A percentile compares a stretch with the other conserved stretches of the same genome.
Conservation (phyloP, 2,888 invertebrate genomes). For the Nowickia ferox region DNA sequence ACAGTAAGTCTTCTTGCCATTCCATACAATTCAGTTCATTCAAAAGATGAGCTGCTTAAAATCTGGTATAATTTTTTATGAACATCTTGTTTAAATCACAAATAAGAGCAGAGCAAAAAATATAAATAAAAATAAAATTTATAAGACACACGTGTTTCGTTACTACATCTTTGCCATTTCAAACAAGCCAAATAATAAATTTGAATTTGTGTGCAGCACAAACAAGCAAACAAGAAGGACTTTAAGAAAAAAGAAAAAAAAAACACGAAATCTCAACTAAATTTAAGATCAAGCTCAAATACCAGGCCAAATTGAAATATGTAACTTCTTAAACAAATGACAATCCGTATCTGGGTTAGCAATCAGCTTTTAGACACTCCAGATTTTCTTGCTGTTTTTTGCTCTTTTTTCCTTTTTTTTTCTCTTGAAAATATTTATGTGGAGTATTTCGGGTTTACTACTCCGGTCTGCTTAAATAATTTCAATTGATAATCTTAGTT, state of each 20-base stretch:
- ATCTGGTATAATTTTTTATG: constrained; percentile 52
- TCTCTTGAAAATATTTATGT: constrained; percentile 31
- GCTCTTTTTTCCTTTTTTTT: not conserved
- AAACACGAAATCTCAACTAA: constrained; percentile 42
- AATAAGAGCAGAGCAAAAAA: constrained; percentile 13
- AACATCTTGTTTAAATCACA: constrained; percentile 65
- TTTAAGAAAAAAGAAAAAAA: not conserved
- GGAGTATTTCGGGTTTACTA: not conserved
- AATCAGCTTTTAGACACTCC: constrained; percentile 72
- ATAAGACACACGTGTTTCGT: constrained; percentile 68
- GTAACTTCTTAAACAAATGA: constrained; percentile 71
- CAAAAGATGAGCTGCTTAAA: constrained; percentile 59
- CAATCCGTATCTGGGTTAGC: constrained; percentile 71
- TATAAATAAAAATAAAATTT: constrained; percentile 42
- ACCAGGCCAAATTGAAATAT: constrained; percentile 72
- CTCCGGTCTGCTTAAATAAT: constrained; percentile 43
- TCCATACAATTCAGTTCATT: constrained; percentile 15
- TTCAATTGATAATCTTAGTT: constrained; percentile 69
- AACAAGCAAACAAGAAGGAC: constrained; percentile 9
- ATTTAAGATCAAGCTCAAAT: constrained; percentile 63
- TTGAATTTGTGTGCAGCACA: constrained; percentile 37
- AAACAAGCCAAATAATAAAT: constrained; percentile 66
- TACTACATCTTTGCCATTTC: constrained; percentile 55
- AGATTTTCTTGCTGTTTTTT: not conserved
- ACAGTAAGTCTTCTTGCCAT: constrained; percentile 57